Evolutionary conservation across 2,797 vertebrate genomes (phyloP), one percentile per base, ranked within the genome.

Genomic region (Melanotaenia nigrans): DNA sequence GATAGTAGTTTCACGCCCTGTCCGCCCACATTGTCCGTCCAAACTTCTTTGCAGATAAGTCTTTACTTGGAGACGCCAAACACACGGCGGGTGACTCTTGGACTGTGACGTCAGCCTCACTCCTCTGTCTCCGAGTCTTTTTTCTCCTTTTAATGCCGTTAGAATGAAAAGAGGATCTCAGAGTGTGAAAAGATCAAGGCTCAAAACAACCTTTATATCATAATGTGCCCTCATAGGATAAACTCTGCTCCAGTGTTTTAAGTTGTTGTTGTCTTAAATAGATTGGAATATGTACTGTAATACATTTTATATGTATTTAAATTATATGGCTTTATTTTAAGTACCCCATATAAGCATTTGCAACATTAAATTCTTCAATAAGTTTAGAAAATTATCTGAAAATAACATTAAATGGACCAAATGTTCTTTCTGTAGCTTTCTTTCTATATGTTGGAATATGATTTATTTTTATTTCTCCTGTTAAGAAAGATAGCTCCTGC

Each of bases 1-100:
- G 97, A 98, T 97, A 96, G 95, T 94, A 96, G 95, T 97, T 97
- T 98, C 96, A 98, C 95, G 95, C 95, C 94, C 96, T 97, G 96
- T 97, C 96, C 96, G 94, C 95, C 94, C 90, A 94, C 95, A 96
- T 96, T 95, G 95, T 96, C 95, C 95, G 93, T 94, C 95, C 93
- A 92, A 87, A 88, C 94, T 91, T 94, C 92, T 93, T 89, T 88
- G 85, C 86, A 89, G 94, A 94, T 91, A 93, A 95, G 93, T 94
- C 94, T 95, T 94, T 87, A 93, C 92, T 93, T 85, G 88, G 92
- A 93, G 94, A 94, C 93, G 94, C 93, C 84, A 86, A 92, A 91
- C 93, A 94, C 94, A 95, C 92, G 93, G 94, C 93, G 93, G 94
- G 95, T 95, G 94, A 95, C 94, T 95, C 94, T 86, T 89, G 84